phyloP scores from a whole-genome alignment of 1,140 invertebrate species.

The Halesus radiatus region DNA sequence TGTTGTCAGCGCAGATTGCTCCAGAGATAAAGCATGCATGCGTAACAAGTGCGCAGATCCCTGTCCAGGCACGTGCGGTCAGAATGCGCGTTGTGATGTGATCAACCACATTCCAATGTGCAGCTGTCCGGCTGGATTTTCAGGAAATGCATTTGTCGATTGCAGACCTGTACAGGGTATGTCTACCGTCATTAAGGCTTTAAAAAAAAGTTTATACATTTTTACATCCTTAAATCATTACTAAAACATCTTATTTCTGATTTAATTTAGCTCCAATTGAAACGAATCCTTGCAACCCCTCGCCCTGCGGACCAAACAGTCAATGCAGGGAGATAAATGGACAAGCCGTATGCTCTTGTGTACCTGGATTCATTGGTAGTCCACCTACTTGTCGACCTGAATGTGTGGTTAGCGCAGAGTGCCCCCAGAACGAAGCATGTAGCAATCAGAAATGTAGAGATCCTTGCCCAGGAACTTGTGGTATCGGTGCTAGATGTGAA shows the following conservation, averaged over 20 bases:
- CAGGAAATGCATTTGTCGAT: conserved; percentile 76
- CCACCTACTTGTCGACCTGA: conserved; percentile 77
- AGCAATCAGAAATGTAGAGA: conserved; percentile 75
- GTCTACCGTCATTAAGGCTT: background rate
- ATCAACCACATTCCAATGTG: conserved; percentile 79
- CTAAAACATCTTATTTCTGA: background rate
- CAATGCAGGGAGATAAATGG: conserved; percentile 73
- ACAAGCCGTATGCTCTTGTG: conserved; percentile 74
- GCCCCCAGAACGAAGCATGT: conserved; percentile 74
- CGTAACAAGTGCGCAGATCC: conserved; percentile 82
- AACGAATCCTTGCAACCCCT: conserved; percentile 71
- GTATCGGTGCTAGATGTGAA: conserved; percentile 73
- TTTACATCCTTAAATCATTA: no score
- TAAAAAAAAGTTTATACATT: no score
- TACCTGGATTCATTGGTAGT: conserved; percentile 73
- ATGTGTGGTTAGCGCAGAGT: conserved; percentile 76
- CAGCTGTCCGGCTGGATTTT: conserved; percentile 74
- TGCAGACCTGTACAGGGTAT: conserved; percentile 64
- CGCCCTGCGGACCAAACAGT: conserved; percentile 76
- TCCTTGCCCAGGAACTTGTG: conserved; percentile 77
- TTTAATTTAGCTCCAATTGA: conserved; percentile 55
- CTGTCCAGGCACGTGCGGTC: conserved; percentile 79
- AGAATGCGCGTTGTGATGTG: conserved; percentile 75
- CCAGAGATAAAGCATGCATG: conserved; percentile 76
- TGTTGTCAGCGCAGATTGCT: conserved; percentile 78